Base-by-base conservation (phyloP, 2,113 vertebrate species). In the Halichoeres trimaculatus region DNA sequence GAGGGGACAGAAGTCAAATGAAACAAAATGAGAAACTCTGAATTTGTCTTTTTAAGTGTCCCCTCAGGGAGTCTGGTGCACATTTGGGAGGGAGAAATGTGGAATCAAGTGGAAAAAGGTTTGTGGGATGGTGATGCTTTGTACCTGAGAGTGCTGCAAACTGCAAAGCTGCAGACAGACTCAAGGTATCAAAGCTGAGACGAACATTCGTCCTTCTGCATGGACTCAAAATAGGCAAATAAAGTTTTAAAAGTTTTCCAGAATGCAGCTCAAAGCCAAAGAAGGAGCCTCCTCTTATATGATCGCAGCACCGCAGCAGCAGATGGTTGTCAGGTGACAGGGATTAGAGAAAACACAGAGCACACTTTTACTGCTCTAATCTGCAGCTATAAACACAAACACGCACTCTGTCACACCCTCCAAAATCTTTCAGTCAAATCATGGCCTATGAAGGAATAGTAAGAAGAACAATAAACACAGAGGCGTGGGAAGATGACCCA, bases 311-410 rank as follows among this genome's bases (percentile, higher is more conserved):
- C 71, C 74, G 66, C 59, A 3, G 20, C 40, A 78, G 54, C 84
- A 83, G 83, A 88, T 85, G 84, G 61, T 47, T 38, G 54, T 76
- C 84, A 84, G 79, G 67, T 75, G 55, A 63, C 26, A 40, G 41
- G 73, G 81, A 85, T 86, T 80, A 67, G 40, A 52, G 16, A 12
- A 3, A 55, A 51, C 59, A 61, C 58, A 40, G 20, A 12, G 56
- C 56, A 41, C 70, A 89, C 78, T 84, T 85, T 90, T 80, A 75
- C 80, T 65, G 1, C 1, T 17, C 58, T 78, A 59, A 81, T 85
- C 68, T 55, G 23, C 17, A 22, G 30, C 40, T 14, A 55, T 11
- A 13, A 26, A 41, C 13, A 19, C 26, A 17, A 1, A 6, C 16
- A 45, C 24, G 43, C 48, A 45, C 45, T 8, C 9, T 16, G 24